A percentile compares a stretch with the other conserved stretches of the same genome.
These are phyloP conservation scores for Cheiracanthium punctorium DNA, from an alignment of 2,888 invertebrate genomes.

Conservation along the genomic window DNA sequence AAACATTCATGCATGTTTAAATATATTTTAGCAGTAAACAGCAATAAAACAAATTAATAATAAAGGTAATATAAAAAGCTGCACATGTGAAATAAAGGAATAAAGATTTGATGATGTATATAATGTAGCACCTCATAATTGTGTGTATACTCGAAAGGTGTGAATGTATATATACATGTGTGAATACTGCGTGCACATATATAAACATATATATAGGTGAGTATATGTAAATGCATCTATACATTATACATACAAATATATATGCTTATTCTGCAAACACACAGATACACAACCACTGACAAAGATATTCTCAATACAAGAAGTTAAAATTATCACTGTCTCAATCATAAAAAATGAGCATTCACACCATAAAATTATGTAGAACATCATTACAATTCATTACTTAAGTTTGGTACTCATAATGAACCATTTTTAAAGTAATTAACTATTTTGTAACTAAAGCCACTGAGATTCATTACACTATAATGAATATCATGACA, in stretches of 20 bases:
- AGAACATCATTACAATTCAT: not conserved
- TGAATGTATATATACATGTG: slow-evolving; percentile 7
- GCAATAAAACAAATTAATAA: slow-evolving; percentile 52
- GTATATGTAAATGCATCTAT: not conserved
- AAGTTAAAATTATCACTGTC: not conserved
- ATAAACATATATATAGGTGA: not conserved
- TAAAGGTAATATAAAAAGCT: slow-evolving; percentile 58
- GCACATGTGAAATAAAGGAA: slow-evolving; percentile 54
- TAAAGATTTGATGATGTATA: slow-evolving; percentile 50
- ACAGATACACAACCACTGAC: not conserved
- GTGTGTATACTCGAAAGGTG: slow-evolving; percentile 2
- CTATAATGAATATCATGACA: slow-evolving; percentile 4
- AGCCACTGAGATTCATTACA: not conserved
- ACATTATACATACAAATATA: not conserved
- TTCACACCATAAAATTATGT: not conserved
- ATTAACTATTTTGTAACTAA: not conserved
- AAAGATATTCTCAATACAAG: not conserved
- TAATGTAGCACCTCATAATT: slow-evolving; percentile 55
- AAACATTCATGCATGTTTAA: slow-evolving; percentile 33
- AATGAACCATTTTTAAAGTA: not conserved
- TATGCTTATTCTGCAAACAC: not conserved
- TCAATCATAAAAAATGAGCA: not conserved
- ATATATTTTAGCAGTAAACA: slow-evolving; percentile 29
- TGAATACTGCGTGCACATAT: not conserved
- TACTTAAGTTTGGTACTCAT: not conserved